A percentile compares a stretch with the other conserved stretches of the same genome.
These are phyloP conservation scores for Aegithalos caudatus DNA, from an alignment of 2,113 vertebrate genomes.

Conservation along the genomic window DNA sequence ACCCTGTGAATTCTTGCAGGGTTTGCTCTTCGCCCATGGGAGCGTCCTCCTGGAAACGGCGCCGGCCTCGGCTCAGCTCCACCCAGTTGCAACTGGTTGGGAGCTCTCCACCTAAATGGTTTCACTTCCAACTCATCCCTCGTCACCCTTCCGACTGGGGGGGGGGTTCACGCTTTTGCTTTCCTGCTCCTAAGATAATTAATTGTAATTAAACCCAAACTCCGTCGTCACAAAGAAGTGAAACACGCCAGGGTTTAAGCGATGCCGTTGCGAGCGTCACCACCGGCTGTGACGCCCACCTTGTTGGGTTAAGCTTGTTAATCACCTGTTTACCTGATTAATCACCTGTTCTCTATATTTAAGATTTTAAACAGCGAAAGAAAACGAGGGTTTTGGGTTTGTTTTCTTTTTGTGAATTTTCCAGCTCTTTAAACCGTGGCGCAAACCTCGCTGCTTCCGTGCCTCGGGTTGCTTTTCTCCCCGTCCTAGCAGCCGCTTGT, in stretches of 20 bases:
- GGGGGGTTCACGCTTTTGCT: not conserved
- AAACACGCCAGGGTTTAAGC: not conserved
- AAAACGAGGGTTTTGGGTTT: fast-evolving
- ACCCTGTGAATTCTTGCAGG: not conserved
- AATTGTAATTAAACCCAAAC: not conserved
- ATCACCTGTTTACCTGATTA: not conserved
- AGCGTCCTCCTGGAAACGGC: not conserved
- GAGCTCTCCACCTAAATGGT: not conserved
- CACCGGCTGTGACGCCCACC: fast-evolving
- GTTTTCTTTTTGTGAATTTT: not conserved
- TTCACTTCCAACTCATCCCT: not conserved
- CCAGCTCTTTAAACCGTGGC: not conserved
- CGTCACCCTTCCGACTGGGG: fast-evolving
- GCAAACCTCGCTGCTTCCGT: not conserved
- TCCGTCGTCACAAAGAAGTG: not conserved
- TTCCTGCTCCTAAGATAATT: not conserved
- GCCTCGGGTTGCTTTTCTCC: not conserved
- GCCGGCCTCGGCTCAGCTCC: not conserved
- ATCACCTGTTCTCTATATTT: not conserved
- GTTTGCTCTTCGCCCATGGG: not conserved
- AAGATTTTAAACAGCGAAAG: not conserved
- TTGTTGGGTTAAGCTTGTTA: not conserved
- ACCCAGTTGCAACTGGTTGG: not conserved
- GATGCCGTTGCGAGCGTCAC: not conserved
- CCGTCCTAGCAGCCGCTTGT: conserved; percentile 63